Evolutionary conservation across 1,140 invertebrate genomes (phyloP).

Genomic region (Platorchestia sp.): DNA sequence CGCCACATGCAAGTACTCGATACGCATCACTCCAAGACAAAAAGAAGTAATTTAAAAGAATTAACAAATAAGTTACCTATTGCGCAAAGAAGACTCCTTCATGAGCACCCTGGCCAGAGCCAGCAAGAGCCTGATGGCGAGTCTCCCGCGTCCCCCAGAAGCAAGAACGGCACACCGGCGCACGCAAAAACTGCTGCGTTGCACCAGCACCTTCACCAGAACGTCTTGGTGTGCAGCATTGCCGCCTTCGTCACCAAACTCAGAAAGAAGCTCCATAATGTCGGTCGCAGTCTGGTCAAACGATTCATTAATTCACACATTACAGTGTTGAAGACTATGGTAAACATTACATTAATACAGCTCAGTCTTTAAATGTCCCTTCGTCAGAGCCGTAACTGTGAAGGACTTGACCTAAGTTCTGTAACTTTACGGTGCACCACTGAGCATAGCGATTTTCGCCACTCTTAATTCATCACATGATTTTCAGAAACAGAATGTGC

Average conservation of each 20-base stretch:
- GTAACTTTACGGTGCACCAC: background rate
- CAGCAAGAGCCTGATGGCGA: background rate
- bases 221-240: background rate
- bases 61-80: background rate
- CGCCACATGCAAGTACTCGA: too few relatives aligned
- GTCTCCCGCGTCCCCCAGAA: background rate
- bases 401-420: background rate
- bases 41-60: too few relatives aligned
- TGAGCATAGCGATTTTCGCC: background rate
- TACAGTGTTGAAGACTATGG: background rate
- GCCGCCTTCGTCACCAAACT: background rate
- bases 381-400: background rate
- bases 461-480: too few relatives aligned
- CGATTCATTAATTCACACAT: background rate
- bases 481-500: too few relatives aligned
- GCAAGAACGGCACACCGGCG: background rate
- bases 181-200: background rate
- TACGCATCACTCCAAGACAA: too few relatives aligned
- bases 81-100: constrained; percentile 26
- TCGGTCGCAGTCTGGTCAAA: background rate
- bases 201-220: background rate
- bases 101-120: background rate
- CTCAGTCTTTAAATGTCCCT: background rate
- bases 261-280: background rate
- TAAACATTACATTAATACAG: background rate